Percentiles rank a stretch among this genome's conserved stretches.
Evolutionary conservation across 2,797 vertebrate species (phyloP).

Genomic region (Phaenicophaeus curvirostris): DNA sequence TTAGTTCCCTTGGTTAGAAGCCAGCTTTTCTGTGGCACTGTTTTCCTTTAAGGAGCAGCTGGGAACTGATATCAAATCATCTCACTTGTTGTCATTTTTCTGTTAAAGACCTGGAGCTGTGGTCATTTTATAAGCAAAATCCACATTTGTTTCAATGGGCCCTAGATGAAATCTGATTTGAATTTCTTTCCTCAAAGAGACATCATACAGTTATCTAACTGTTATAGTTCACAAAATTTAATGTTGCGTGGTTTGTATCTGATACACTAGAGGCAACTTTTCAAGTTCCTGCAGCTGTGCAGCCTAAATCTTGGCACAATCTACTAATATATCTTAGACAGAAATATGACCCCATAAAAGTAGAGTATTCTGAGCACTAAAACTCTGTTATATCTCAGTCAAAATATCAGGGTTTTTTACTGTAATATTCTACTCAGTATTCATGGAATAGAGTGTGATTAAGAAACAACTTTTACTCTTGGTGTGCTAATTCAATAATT

Average conservation of each 20-base stretch:
- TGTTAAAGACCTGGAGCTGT: neutral
- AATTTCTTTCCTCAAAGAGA: constrained; percentile 61
- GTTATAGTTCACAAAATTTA: constrained; percentile 63
- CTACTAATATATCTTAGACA: constrained; percentile 64
- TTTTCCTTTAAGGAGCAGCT: neutral
- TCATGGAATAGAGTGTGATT: constrained; percentile 68
- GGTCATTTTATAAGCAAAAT: constrained; percentile 22
- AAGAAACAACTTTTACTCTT: constrained; percentile 47
- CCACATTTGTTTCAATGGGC: neutral
- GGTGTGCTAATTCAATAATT: constrained; percentile 61
- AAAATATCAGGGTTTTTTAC: constrained; percentile 68
- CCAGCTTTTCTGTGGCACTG: neutral
- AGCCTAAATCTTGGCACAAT: constrained; percentile 68
- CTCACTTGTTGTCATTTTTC: neutral
- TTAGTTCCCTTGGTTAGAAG: neutral
- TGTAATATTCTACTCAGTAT: constrained; percentile 63
- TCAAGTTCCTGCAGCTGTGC: constrained; percentile 64
- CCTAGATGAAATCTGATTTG: neutral
- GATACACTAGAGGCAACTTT: constrained; percentile 63
- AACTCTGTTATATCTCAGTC: constrained; percentile 62
- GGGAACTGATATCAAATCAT: neutral
- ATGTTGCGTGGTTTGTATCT: constrained; percentile 53
- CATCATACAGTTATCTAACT: constrained; percentile 46
- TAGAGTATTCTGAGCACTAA: constrained; percentile 51
- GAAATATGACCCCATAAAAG: constrained; percentile 69